Evolutionary conservation across 2,888 invertebrate species (phyloP).

Genomic region (Hemaris fuciformis): DNA sequence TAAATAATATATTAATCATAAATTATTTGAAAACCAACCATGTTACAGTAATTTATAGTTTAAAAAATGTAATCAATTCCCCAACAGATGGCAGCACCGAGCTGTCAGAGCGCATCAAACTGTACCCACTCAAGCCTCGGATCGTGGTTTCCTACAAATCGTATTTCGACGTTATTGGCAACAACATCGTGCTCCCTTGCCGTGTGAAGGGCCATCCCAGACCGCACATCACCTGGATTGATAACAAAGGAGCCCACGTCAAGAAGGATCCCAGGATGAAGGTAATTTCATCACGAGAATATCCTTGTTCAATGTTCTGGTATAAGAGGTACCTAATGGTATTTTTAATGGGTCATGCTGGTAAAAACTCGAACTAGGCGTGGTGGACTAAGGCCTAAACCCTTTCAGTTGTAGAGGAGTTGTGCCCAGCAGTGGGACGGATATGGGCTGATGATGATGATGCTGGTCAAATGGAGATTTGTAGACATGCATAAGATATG

Average conservation of each 20-base stretch:
- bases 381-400: too few species aligned
- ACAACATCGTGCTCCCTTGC: constrained; percentile 86
- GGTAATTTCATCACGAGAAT: constrained; percentile 43
- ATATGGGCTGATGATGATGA: too few species aligned
- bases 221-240: constrained; percentile 85
- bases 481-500: too few species aligned
- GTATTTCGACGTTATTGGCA: constrained; percentile 82
- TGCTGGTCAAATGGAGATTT: too few species aligned
- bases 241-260: constrained; percentile 79
- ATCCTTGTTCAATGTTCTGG: not conserved
- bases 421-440: too few species aligned
- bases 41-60: too few species aligned
- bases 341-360: not conserved
- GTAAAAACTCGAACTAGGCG: too few species aligned
- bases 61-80: constrained; percentile 24
- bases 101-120: constrained; percentile 62
- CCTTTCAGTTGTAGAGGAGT: too few species aligned
- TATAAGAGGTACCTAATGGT: not conserved
- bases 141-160: constrained; percentile 80
- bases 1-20: too few species aligned
- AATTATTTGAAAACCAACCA: too few species aligned
- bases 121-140: constrained; percentile 71
- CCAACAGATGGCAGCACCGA: constrained; percentile 52
- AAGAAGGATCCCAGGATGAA: constrained; percentile 78
- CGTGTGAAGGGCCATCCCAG: constrained; percentile 84